Percentiles rank a stretch among this genome's conserved stretches.
phyloP scores from a whole-genome alignment of 92 coral and sea anemone species.

The Actinostola sp. region DNA sequence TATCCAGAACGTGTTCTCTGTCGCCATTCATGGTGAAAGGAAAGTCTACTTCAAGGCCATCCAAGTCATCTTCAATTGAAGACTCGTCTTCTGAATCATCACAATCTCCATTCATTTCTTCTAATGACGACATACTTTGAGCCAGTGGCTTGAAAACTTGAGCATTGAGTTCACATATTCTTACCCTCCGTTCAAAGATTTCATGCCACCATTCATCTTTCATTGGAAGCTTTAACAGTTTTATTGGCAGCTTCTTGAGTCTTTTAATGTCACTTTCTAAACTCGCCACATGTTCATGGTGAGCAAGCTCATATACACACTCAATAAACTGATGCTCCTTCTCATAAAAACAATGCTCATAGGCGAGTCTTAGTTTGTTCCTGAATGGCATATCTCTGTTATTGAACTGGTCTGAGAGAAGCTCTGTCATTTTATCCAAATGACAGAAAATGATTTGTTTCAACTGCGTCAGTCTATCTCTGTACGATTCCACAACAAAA shows the following conservation, averaged over 20 bases:
- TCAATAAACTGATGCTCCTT: conserved; percentile 72
- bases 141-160: conserved; percentile 11
- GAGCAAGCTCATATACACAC: conserved; percentile 90
- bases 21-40: conserved; percentile 6
- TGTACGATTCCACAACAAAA: conserved; percentile 60
- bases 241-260: conserved; percentile 80
- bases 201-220: conserved; percentile 98
- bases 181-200: conserved; percentile 78
- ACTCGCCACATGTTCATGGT: conserved; percentile 72
- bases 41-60: conserved; percentile 59
- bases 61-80: conserved; percentile 61
- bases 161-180: conserved; percentile 28
- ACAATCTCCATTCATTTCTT: conserved; percentile 25
- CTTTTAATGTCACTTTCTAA: conserved; percentile 63
- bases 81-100: conserved; percentile 35
- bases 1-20: conserved; percentile 38
- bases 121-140: conserved; percentile 8
- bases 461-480: conserved; percentile 48
- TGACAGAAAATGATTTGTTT: conserved; percentile 41
- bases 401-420: conserved; percentile 73
- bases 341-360: conserved; percentile 90
- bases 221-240: conserved; percentile 85
- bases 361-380: conserved; percentile 86
- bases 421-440: conserved; percentile 54
- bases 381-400: conserved; percentile 50